Evolutionary conservation across 2,113 vertebrate genomes (phyloP).

Genomic region (Himantopus leucocephalus): DNA sequence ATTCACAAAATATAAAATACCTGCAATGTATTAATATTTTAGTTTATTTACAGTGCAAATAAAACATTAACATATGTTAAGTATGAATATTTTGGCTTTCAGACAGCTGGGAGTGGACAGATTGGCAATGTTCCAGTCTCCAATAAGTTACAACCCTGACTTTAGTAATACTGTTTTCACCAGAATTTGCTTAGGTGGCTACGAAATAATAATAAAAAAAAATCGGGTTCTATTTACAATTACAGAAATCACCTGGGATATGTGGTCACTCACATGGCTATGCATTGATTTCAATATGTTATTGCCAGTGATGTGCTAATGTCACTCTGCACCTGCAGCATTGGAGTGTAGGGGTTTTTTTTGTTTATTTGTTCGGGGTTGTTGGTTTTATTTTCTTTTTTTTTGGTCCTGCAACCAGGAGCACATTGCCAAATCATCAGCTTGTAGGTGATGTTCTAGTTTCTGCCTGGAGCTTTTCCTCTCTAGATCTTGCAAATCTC

Average conservation of each 20-base stretch:
- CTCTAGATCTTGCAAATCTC: neutral
- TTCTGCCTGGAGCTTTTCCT: neutral
- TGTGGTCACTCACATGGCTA: neutral
- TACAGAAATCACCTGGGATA: neutral
- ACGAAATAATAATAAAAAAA: neutral
- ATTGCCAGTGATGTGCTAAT: neutral
- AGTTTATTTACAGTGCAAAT: constrained; percentile 23
- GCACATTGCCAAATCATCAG: neutral
- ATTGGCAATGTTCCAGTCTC: neutral
- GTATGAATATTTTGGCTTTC: neutral
- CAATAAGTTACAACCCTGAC: neutral
- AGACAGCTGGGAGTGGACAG: neutral
- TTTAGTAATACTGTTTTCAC: neutral
- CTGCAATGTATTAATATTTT: neutral
- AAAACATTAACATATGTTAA: neutral
- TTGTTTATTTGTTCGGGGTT: neutral
- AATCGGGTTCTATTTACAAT: neutral
- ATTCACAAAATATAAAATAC: constrained; percentile 23
- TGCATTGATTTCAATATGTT: neutral
- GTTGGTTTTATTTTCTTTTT: neutral
- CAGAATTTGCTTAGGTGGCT: neutral
- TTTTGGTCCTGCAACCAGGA: neutral
- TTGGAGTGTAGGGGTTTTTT: neutral
- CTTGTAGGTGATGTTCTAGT: neutral
- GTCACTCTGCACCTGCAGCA: neutral